Conservation (phyloP, 1,140 invertebrate genomes). For the Ips typographus region DNA sequence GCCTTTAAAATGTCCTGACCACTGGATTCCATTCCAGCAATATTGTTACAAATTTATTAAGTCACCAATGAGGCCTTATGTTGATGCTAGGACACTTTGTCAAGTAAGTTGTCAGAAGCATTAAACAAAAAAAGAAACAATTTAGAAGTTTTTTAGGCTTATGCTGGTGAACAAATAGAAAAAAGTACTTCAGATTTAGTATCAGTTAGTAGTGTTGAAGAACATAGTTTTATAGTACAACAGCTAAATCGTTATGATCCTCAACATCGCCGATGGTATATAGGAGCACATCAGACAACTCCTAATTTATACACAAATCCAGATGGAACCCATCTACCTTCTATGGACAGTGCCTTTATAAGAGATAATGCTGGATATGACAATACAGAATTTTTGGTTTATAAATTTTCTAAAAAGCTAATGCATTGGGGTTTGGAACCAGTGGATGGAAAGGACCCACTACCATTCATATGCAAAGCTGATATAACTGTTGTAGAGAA, state of each 20-base stretch:
- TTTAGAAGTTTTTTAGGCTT: slow-evolving; percentile 41
- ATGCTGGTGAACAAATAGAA: slow-evolving; percentile 55
- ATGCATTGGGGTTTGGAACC: slow-evolving; percentile 83
- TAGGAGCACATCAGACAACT: slow-evolving; percentile 71
- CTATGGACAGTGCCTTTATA: slow-evolving; percentile 82
- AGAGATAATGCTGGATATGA: slow-evolving; percentile 46
- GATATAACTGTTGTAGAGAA: slow-evolving; percentile 66
- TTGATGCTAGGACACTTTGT: slow-evolving; percentile 79
- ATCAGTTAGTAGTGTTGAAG: slow-evolving; percentile 77
- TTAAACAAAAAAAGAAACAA: not conserved
- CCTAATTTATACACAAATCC: slow-evolving; percentile 83
- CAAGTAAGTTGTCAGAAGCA: slow-evolving; percentile 53
- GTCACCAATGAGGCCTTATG: slow-evolving; percentile 74
- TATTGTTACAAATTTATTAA: slow-evolving; percentile 88
- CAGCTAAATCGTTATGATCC: slow-evolving; percentile 79
- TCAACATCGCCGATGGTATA: slow-evolving; percentile 84
- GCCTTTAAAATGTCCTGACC: slow-evolving; percentile 69
- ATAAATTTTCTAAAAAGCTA: slow-evolving; percentile 68
- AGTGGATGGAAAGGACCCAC: slow-evolving; percentile 72
- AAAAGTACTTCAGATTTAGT: slow-evolving; percentile 79
- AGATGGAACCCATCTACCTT: slow-evolving; percentile 72
- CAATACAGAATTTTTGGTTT: slow-evolving; percentile 61
- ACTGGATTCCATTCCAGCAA: slow-evolving; percentile 76
- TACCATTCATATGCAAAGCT: slow-evolving; percentile 89
- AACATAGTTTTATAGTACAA: slow-evolving; percentile 82